Percentiles rank a stretch among this genome's conserved stretches.
Evolutionary conservation across 2,113 vertebrate species (phyloP).

Genomic region (Phaethornis superciliosus): DNA sequence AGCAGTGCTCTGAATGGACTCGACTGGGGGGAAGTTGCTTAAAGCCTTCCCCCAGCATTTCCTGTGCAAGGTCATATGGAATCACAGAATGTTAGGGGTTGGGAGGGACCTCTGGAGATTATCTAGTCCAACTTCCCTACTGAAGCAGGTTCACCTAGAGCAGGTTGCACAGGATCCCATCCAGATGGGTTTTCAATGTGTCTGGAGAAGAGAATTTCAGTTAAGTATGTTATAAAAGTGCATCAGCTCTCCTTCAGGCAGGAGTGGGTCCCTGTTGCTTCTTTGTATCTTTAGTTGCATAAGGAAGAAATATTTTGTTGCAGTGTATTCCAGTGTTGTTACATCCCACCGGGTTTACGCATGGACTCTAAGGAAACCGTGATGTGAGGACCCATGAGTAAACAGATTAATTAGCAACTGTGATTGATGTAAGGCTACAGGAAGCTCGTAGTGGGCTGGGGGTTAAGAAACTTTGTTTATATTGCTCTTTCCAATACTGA

Average conservation of each 20-base stretch:
- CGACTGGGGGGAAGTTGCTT: accelerated
- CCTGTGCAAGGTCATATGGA: background rate
- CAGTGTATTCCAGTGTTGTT: background rate
- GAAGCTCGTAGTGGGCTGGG: background rate
- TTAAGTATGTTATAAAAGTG: background rate
- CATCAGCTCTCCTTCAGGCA: background rate
- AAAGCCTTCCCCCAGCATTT: background rate
- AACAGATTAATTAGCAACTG: background rate
- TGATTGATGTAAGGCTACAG: background rate
- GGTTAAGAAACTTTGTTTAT: background rate
- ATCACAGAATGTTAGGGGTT: no score
- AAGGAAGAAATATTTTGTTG: background rate
- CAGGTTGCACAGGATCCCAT: no score
- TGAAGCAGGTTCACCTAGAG: no score
- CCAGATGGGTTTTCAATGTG: no score
- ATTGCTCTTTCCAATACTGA: background rate
- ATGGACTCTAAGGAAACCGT: background rate
- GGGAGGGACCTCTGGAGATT: no score
- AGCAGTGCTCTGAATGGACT: background rate
- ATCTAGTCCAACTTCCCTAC: no score
- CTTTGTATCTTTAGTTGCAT: background rate
- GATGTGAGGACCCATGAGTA: background rate
- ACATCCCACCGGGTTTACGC: background rate
- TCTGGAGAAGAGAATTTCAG: background rate
- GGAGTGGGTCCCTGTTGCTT: background rate